phyloP scores from a whole-genome alignment of 1,140 invertebrate genomes.

The Dendrolimus kikuchii region DNA sequence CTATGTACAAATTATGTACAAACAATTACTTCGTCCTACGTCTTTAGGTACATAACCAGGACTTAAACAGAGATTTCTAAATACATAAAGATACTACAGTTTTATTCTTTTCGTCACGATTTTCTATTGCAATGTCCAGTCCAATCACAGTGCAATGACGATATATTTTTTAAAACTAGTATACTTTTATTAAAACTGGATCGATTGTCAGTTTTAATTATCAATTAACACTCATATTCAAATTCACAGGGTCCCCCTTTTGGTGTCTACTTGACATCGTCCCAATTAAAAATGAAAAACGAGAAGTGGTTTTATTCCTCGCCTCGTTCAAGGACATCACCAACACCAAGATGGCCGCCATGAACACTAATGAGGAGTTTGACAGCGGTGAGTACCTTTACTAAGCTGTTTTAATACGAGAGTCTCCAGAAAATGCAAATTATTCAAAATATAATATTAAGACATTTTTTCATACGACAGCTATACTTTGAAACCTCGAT shows the following conservation, averaged over 20 bases:
- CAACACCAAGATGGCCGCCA: conserved; percentile 87
- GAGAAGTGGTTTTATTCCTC: conserved; percentile 96
- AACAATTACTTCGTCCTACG: too few species aligned
- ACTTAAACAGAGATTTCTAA: too few species aligned
- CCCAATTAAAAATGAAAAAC: conserved; percentile 98
- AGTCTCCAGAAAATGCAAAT: conserved; percentile 20
- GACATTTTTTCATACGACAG: too few species aligned
- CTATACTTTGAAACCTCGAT: neutral
- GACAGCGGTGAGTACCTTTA: conserved; percentile 82
- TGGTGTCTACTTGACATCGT: conserved; percentile 98
- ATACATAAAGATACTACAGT: neutral
- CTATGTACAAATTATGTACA: too few species aligned
- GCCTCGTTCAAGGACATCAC: conserved; percentile 98
- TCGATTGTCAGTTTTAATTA: conserved; percentile 6
- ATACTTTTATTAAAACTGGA: neutral
- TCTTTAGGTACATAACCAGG: too few species aligned
- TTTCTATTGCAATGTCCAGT: too few species aligned
- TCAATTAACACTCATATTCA: conserved; percentile 21
- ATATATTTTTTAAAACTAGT: too few species aligned
- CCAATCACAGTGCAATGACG: too few species aligned
- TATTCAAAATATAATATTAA: neutral
- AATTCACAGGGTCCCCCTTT: conserved; percentile 87
- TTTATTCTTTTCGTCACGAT: neutral
- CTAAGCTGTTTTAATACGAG: conserved; percentile 3
- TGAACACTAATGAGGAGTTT: conserved; percentile 84